Percentiles rank a stretch among this genome's conserved stretches.
These are phyloP conservation scores for Temnothorax longispinosus DNA, from an alignment of 1,140 invertebrate species.

Conservation along the genomic window DNA sequence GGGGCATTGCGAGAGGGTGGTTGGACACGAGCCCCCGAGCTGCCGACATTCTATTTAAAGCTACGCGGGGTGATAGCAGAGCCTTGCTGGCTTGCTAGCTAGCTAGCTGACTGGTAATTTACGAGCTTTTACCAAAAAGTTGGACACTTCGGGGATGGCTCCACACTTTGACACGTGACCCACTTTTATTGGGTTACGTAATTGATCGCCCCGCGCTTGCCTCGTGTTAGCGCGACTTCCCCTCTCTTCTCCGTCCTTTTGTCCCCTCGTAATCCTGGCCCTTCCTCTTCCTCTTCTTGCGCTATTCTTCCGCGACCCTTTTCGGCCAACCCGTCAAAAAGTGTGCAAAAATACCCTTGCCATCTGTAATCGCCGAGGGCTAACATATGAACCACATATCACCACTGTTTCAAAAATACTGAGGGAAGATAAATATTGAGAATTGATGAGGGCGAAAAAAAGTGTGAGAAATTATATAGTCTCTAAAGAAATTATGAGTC, in stretches of 20 bases:
- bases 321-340: neutral
- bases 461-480: neutral
- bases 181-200: constrained; percentile 83
- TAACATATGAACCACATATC: constrained; percentile 2
- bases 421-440: neutral
- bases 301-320: constrained; percentile 7
- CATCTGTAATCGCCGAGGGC: neutral
- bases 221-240: constrained; percentile 58
- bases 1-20: constrained; percentile 39
- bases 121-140: constrained; percentile 83
- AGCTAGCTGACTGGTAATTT: constrained; percentile 80
- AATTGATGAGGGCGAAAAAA: neutral
- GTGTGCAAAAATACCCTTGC: neutral
- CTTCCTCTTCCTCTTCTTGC: constrained; percentile 31
- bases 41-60: constrained; percentile 84
- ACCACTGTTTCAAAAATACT: neutral
- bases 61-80: constrained; percentile 72
- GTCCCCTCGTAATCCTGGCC: constrained; percentile 1
- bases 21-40: constrained; percentile 77
- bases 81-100: constrained; percentile 17
- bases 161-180: constrained; percentile 84
- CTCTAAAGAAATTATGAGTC: neutral
- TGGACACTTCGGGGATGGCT: constrained; percentile 83
- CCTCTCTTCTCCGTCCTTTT: constrained; percentile 40
- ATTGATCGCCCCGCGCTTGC: constrained; percentile 79